Evolutionary conservation across 2,113 vertebrate species (phyloP).

Genomic region (Thamnophis sirtalis): DNA sequence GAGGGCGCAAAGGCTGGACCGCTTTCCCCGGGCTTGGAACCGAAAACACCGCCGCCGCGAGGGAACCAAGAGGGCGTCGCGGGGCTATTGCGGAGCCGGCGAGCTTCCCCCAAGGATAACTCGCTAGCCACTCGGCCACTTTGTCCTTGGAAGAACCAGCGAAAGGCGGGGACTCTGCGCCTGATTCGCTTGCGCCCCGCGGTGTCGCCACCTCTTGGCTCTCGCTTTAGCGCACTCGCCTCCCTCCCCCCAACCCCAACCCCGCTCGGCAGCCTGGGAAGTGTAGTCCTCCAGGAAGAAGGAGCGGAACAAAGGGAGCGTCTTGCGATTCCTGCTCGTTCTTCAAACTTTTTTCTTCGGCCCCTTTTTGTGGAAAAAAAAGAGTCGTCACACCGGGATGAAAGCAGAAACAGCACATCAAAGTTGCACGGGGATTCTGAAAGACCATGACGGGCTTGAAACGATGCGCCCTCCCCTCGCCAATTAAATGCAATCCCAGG

Average conservation of each 20-base stretch:
- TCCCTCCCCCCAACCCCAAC: too few species aligned
- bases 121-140: neutral
- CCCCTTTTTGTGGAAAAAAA: neutral
- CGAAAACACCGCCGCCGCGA: neutral
- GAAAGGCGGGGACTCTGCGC: neutral
- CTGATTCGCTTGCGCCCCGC: neutral
- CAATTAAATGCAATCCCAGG: neutral
- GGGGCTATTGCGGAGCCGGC: neutral
- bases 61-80: neutral
- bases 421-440: neutral
- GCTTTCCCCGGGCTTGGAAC: neutral
- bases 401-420: neutral
- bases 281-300: neutral
- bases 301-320: neutral
- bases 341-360: neutral
- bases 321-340: neutral
- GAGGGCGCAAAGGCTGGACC: neutral
- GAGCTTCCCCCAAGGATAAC: neutral
- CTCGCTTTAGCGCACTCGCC: neutral
- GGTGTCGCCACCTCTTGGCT: neutral
- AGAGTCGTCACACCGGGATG: neutral
- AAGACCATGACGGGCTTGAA: neutral
- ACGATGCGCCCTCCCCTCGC: neutral
- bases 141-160: neutral
- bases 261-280: neutral